A percentile compares a stretch with the other conserved stretches of the same genome.
phyloP scores from a whole-genome alignment of 2,113 vertebrate species.

The Suricata suricatta region DNA sequence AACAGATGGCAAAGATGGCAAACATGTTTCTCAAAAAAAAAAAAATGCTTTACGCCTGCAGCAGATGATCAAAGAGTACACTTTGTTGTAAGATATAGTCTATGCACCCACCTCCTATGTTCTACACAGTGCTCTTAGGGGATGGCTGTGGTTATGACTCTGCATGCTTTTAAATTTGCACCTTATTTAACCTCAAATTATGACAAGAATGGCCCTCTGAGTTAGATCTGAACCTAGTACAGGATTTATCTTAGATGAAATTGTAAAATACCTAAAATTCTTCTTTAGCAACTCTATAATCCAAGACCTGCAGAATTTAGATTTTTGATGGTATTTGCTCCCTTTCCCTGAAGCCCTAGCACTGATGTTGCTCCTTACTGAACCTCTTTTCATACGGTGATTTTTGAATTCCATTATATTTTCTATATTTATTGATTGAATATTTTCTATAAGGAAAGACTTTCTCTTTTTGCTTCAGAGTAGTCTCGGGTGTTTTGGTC shows the following conservation, averaged over 20 bases:
- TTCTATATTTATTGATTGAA: neutral
- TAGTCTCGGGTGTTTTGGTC: neutral
- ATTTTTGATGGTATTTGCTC: neutral
- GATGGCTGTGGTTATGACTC: neutral
- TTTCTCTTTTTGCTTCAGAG: neutral
- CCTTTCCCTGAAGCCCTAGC: neutral
- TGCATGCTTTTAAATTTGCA: neutral
- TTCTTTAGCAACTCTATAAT: neutral
- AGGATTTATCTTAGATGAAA: neutral
- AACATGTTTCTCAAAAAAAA: neutral
- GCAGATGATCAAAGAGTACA: neutral
- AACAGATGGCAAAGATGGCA: neutral
- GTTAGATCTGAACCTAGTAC: neutral
- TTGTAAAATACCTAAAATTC: neutral
- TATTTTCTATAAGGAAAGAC: neutral
- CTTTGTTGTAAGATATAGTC: neutral
- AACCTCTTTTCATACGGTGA: neutral
- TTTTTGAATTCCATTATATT: neutral
- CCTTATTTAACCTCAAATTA: neutral
- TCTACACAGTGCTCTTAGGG: neutral
- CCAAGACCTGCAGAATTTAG: neutral
- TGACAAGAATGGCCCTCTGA: neutral
- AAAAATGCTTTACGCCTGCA: neutral
- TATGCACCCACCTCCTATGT: neutral
- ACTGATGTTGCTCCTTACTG: neutral